phyloP scores from a whole-genome alignment of 2,797 vertebrate genomes.

The Darevskia nairensis region DNA sequence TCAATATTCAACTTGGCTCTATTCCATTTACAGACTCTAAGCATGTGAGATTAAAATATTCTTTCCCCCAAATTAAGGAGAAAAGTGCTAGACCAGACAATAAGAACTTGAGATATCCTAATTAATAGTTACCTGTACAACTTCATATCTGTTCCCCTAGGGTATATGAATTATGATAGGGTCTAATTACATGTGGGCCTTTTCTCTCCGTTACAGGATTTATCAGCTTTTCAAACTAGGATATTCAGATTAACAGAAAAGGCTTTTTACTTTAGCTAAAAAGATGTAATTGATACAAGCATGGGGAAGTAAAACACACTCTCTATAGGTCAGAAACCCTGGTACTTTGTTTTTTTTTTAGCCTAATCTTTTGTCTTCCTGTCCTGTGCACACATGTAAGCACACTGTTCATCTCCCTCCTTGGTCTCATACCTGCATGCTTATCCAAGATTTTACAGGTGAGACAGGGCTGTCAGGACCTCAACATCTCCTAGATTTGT shows the following conservation, averaged over 20 bases:
- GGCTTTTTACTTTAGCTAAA: not conserved
- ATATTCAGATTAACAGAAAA: slow-evolving; percentile 6
- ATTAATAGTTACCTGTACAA: slow-evolving; percentile 12
- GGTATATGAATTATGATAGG: slow-evolving; percentile 14
- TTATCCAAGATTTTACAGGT: not conserved
- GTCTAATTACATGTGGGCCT: slow-evolving; percentile 33
- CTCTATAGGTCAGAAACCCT: not conserved
- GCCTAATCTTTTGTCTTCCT: not conserved
- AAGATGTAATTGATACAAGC: not conserved
- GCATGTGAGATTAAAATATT: not conserved
- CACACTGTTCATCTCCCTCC: too few relatives aligned
- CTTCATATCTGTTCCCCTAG: slow-evolving; percentile 28
- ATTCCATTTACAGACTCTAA: not conserved
- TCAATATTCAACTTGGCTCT: not conserved
- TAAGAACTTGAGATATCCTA: slow-evolving; percentile 9
- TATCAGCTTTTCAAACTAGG: slow-evolving; percentile 9
- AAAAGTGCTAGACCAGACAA: not conserved
- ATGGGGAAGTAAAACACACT: too few relatives aligned
- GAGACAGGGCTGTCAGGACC: not conserved
- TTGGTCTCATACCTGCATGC: not conserved
- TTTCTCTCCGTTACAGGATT: not conserved
- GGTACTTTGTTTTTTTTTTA: not conserved
- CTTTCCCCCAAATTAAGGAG: not conserved
- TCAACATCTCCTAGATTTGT: not conserved
- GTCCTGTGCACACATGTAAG: too few relatives aligned